Conservation (phyloP, 2,888 invertebrate species). For the Acronicta alni region DNA sequence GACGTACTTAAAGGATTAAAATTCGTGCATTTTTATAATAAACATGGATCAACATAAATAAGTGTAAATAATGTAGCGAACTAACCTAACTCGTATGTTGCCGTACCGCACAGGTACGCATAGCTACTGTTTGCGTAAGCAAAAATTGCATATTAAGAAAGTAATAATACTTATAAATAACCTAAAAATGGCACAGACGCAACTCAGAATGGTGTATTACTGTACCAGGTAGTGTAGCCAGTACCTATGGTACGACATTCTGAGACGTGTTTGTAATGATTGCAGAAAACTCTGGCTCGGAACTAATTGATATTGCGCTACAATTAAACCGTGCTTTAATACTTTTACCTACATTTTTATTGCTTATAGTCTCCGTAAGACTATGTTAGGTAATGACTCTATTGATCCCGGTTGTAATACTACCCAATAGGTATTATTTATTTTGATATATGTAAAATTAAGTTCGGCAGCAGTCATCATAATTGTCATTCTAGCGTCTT, state of each 20-base stretch:
- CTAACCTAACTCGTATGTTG: too few species aligned
- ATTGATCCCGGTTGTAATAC: neutral
- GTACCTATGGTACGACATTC: neutral
- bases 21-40: too few species aligned
- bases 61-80: too few species aligned
- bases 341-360: slow-evolving; percentile 2
- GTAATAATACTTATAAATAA: too few species aligned
- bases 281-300: neutral
- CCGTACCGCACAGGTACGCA: too few species aligned
- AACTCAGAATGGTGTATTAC: neutral
- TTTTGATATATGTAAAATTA: neutral
- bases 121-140: too few species aligned
- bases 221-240: neutral
- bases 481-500: neutral
- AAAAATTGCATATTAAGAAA: too few species aligned
- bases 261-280: neutral
- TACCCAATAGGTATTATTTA: neutral
- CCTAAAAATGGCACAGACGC: too few species aligned
- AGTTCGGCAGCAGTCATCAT: neutral
- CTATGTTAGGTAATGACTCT: neutral
- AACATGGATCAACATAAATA: too few species aligned
- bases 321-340: slow-evolving; percentile 3
- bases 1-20: too few species aligned
- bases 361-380: neutral
- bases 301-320: slow-evolving; percentile 10